Conservation (phyloP, 2,797 vertebrate species). For the Ambastaia sidthimunki region DNA sequence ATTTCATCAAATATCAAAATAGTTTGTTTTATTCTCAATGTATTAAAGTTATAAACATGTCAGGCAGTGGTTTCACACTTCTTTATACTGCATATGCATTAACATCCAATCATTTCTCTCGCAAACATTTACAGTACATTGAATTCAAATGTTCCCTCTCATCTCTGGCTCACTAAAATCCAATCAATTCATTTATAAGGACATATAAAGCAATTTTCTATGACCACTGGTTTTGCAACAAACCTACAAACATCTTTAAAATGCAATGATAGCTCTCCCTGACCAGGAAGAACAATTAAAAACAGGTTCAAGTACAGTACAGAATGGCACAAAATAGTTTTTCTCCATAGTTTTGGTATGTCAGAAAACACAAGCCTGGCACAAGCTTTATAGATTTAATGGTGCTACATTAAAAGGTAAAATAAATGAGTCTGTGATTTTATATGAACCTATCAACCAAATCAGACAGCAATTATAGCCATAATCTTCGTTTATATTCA, state of each 20-base stretch:
- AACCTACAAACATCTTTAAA: constrained; percentile 68
- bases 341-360: constrained; percentile 43
- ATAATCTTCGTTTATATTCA: constrained; percentile 37
- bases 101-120: constrained; percentile 57
- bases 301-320: constrained; percentile 49
- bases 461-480: constrained; percentile 44
- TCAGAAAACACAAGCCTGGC: constrained; percentile 54
- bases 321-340: constrained; percentile 48
- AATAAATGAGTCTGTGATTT: constrained; percentile 37
- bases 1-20: constrained; percentile 79
- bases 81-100: constrained; percentile 69
- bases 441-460: constrained; percentile 44
- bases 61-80: constrained; percentile 82
- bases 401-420: constrained; percentile 44
- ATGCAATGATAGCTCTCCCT: constrained; percentile 55
- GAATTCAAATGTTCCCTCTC: constrained; percentile 55
- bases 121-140: constrained; percentile 70
- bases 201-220: constrained; percentile 51
- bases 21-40: constrained; percentile 80
- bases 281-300: constrained; percentile 29
- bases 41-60: constrained; percentile 84
- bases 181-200: constrained; percentile 46
- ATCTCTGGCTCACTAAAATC: constrained; percentile 33
- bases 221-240: constrained; percentile 70
- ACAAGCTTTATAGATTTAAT: constrained; percentile 39